Evolutionary conservation across 2,888 invertebrate genomes (phyloP).

Genomic region (Artemia sinica): DNA sequence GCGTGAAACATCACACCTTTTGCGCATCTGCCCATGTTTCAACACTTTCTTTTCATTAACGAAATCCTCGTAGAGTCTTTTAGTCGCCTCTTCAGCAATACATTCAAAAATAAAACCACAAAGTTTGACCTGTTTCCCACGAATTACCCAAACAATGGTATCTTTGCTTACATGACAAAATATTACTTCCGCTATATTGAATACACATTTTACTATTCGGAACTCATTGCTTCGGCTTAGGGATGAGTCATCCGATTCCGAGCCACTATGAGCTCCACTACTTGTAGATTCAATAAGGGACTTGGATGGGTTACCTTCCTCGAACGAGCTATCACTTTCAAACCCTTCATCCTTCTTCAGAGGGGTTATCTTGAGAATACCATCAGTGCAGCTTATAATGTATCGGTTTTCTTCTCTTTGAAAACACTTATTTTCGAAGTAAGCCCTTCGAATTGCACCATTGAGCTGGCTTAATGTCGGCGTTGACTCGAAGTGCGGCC

Average conservation of each 20-base stretch:
- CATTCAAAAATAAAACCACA: slow-evolving; percentile 11
- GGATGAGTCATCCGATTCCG: background rate
- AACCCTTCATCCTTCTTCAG: background rate
- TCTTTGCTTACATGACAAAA: background rate
- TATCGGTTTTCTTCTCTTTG: background rate
- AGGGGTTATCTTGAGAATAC: background rate
- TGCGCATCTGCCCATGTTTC: slow-evolving; percentile 4
- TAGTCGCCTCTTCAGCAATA: background rate
- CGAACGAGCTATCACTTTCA: slow-evolving; percentile 6
- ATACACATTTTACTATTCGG: background rate
- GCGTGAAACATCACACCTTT: background rate
- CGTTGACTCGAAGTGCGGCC: slow-evolving; percentile 6
- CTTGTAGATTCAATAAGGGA: background rate
- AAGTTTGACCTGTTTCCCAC: slow-evolving; percentile 8
- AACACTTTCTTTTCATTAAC: background rate
- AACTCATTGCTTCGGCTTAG: background rate
- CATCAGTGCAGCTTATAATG: background rate
- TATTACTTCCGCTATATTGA: background rate
- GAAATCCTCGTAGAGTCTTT: slow-evolving; percentile 2
- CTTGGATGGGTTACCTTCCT: background rate
- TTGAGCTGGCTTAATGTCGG: slow-evolving; percentile 4
- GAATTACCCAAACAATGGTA: background rate
- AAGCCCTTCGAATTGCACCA: background rate
- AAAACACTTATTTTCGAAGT: slow-evolving; percentile 1
- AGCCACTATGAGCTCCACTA: background rate